Conservation (phyloP, 2,797 vertebrate genomes). For the Pachyuromys duprasi region DNA sequence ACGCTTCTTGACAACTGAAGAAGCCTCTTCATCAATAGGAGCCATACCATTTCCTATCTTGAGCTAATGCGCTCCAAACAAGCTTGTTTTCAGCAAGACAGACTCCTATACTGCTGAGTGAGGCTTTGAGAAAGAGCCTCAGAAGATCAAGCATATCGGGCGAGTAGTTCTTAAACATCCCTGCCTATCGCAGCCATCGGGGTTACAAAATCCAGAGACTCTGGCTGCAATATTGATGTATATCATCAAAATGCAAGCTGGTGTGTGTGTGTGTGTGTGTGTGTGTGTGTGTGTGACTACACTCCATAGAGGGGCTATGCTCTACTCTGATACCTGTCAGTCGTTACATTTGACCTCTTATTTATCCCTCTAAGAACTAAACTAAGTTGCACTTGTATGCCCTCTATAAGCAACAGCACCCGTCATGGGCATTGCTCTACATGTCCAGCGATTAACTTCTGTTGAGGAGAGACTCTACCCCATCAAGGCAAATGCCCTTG, state of each 20-base stretch:
- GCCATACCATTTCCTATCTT: background rate
- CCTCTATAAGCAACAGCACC: background rate
- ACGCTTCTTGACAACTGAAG: slow-evolving; percentile 19
- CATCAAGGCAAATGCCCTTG: background rate
- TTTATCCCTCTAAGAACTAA: slow-evolving; percentile 5
- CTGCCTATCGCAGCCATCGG: background rate
- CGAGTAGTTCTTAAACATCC: background rate
- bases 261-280: too few relatives aligned
- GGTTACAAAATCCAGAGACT: background rate
- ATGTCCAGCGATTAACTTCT: background rate
- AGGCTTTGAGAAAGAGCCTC: background rate
- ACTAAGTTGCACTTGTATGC: background rate
- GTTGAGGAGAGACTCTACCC: background rate
- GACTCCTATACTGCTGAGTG: background rate
- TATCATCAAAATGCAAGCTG: background rate
- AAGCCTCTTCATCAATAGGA: slow-evolving; percentile 14
- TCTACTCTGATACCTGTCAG: background rate
- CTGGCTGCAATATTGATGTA: background rate
- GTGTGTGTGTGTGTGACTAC: too few relatives aligned
- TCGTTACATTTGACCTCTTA: background rate
- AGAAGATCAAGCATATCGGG: background rate
- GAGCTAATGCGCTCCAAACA: background rate
- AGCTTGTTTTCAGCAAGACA: background rate
- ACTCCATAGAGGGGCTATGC: background rate
- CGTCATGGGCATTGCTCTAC: background rate